Percentiles rank a stretch among this genome's conserved stretches.
These are phyloP conservation scores for Hedya salicella DNA, from an alignment of 2,888 invertebrate genomes.

Conservation along the genomic window DNA sequence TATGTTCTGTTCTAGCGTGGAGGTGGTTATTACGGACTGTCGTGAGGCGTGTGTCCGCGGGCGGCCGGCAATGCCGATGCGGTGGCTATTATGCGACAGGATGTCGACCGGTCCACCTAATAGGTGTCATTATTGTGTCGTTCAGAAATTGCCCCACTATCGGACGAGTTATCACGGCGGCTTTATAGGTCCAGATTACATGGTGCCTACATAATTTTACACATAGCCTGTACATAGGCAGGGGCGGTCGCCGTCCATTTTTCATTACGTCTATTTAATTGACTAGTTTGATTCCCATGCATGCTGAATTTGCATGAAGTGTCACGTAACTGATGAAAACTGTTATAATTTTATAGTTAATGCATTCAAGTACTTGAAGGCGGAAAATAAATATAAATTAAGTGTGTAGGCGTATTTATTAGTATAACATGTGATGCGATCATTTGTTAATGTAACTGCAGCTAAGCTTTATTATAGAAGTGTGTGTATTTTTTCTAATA, in stretches of 20 bases:
- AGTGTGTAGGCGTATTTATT: constrained; percentile 7
- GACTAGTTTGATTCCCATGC: constrained; percentile 48
- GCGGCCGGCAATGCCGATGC: constrained; percentile 49
- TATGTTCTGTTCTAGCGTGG: constrained; percentile 43
- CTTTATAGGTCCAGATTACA: constrained; percentile 83
- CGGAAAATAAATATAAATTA: constrained; percentile 20
- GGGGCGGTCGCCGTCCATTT: constrained; percentile 58
- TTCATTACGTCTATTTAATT: constrained; percentile 62
- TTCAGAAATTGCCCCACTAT: constrained; percentile 83
- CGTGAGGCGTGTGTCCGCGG: constrained; percentile 70
- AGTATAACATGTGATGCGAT: constrained; percentile 28
- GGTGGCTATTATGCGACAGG: constrained; percentile 74
- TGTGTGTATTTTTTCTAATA: neutral
- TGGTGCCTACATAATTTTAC: constrained; percentile 56
- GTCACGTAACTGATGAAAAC: constrained; percentile 40
- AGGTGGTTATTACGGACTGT: constrained; percentile 46
- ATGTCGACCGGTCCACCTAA: constrained; percentile 71
- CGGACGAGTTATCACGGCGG: constrained; percentile 77
- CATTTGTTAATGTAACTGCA: constrained; percentile 17
- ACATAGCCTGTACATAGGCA: constrained; percentile 53
- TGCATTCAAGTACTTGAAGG: constrained; percentile 16
- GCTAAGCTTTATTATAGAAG: neutral
- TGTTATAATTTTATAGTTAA: constrained; percentile 15
- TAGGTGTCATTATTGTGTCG: constrained; percentile 83
- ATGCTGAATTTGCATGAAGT: constrained; percentile 41